These are phyloP conservation scores for Malacoctenus gilli DNA, from an alignment of 2,797 vertebrate genomes.

Conservation along the genomic window DNA sequence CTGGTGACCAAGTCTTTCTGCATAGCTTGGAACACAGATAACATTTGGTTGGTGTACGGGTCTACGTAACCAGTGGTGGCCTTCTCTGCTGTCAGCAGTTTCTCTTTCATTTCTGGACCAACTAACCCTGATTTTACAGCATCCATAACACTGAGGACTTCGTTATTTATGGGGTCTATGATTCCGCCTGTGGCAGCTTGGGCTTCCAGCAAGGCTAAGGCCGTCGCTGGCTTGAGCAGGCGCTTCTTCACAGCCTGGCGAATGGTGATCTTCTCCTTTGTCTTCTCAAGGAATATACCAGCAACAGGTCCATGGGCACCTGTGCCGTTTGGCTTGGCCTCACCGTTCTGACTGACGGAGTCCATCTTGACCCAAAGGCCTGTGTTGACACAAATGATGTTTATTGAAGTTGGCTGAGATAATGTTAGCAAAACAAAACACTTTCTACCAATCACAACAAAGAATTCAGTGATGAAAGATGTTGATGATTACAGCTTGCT, in stretches of 20 bases:
- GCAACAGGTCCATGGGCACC: slow-evolving; percentile 85
- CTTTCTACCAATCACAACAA: no score
- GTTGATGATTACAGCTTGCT: no score
- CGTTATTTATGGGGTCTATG: slow-evolving; percentile 88
- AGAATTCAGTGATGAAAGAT: no score
- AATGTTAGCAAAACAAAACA: no score
- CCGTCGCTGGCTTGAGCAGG: slow-evolving; percentile 88
- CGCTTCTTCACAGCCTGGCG: slow-evolving; percentile 94
- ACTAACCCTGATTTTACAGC: slow-evolving; percentile 88
- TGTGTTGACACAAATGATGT: slow-evolving; percentile 37
- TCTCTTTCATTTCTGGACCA: slow-evolving; percentile 91
- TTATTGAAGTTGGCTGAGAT: background rate
- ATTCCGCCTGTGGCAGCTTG: slow-evolving; percentile 92
- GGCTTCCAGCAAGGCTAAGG: slow-evolving; percentile 90
- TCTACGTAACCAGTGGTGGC: slow-evolving; percentile 89
- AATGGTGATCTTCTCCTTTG: slow-evolving; percentile 87
- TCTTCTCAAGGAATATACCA: slow-evolving; percentile 86
- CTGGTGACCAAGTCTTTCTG: slow-evolving; percentile 91
- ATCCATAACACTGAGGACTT: slow-evolving; percentile 85
- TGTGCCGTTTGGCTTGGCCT: slow-evolving; percentile 60
- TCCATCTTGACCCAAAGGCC: slow-evolving; percentile 59
- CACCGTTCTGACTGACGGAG: slow-evolving; percentile 13
- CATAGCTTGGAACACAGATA: slow-evolving; percentile 97
- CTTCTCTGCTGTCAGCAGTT: slow-evolving; percentile 88
- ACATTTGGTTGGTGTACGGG: slow-evolving; percentile 86